phyloP scores from a whole-genome alignment of 2,888 invertebrate genomes.

The Volucella zonaria region DNA sequence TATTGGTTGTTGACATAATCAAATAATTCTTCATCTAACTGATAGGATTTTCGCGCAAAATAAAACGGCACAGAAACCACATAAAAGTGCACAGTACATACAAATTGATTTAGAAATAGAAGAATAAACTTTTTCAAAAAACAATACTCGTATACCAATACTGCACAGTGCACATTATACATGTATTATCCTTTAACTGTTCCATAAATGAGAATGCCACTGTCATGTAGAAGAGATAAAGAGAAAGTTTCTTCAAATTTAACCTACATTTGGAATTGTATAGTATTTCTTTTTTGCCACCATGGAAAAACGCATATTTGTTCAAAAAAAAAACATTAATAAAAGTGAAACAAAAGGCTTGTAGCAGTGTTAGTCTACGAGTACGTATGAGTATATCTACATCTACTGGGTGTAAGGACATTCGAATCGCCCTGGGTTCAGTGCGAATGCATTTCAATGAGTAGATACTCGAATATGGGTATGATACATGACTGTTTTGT shows the following conservation, averaged over 20 bases:
- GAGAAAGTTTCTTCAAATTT: constrained; percentile 40
- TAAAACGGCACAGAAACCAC: constrained; percentile 15
- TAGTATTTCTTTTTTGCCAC: background rate
- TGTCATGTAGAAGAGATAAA: background rate
- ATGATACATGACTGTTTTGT: constrained; percentile 2
- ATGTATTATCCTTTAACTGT: constrained; percentile 27
- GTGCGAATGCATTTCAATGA: background rate
- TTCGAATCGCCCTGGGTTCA: background rate
- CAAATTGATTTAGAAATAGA: constrained; percentile 33
- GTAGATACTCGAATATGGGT: background rate
- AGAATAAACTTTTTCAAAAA: constrained; percentile 15
- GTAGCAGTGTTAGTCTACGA: constrained; percentile 4
- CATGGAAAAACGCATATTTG: constrained; percentile 20
- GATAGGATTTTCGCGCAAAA: constrained; percentile 36
- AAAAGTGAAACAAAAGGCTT: too few relatives aligned
- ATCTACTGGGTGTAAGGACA: background rate
- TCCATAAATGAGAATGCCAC: constrained; percentile 18
- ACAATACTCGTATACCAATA: background rate
- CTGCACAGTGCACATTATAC: background rate
- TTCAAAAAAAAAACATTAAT: constrained; percentile 5
- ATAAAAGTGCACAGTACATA: constrained; percentile 8
- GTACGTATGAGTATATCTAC: background rate
- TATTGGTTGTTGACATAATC: constrained; percentile 1
- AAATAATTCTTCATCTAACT: constrained; percentile 24
- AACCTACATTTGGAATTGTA: constrained; percentile 36